Base-by-base conservation (phyloP, 2,113 vertebrate species). In the Gavia stellata region DNA sequence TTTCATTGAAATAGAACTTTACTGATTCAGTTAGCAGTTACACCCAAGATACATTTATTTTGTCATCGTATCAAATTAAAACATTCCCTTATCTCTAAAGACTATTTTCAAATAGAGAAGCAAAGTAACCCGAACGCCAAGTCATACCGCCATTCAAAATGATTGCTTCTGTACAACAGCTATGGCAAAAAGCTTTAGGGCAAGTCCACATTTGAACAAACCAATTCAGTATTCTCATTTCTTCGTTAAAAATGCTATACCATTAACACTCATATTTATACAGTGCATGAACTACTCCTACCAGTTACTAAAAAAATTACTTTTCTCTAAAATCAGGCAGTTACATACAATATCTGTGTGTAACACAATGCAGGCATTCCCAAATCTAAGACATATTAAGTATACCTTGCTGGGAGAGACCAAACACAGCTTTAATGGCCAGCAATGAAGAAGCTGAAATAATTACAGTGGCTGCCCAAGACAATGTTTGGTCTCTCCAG, bases 401-500 rank as follows among this genome's bases (percentile, higher is more conserved):
- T 40, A 59, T 8, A 68, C 52, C 53, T 94, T 90, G n/a, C 56
- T 81, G 31, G 49, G 56, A 78, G 31, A 97, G 66, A 75, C 65
- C 83, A 80, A 92, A 95, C 49, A 81, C 44, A 8, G 89, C 49
- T 81, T 70, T 94, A 95, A 77, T 11, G 38, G 55, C 40, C 83
- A 88, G 59, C 70, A 96, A 42, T 55, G 72, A 93, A 92, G 88
- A 80, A 78, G 26, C 38, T 67, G 81, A 86, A 91, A 71, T 78
- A 82, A 86, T 70, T 80, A 23, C 44, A 71, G n/a, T 72, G 83
- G 66, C 70, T 95, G 88, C 74, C 96, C 93, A 90, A 92, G 83
- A 96, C 89, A 93, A 44, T 19, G 50, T 40, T 96, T 92, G 85
- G 72, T 88, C 81, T 88, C 78, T 92, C 45, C 85, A 96, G 75